These are phyloP conservation scores for Cosmorhoe ocellata DNA, from an alignment of 2,888 invertebrate genomes.

Conservation along the genomic window DNA sequence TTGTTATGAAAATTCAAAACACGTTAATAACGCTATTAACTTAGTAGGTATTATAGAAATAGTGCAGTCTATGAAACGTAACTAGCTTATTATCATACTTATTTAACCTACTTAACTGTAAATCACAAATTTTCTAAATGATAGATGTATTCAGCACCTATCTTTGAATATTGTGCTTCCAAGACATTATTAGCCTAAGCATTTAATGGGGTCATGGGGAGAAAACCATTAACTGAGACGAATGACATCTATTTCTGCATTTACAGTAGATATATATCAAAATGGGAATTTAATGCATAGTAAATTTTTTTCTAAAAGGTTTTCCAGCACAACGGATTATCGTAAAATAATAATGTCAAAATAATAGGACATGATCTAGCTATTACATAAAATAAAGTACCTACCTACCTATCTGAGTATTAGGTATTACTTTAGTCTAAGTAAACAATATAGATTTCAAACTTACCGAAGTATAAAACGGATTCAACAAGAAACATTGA, in stretches of 20 bases:
- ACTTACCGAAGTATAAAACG: slow-evolving; percentile 40
- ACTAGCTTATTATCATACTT: slow-evolving; percentile 29
- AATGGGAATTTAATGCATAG: not conserved
- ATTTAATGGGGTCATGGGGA: not conserved
- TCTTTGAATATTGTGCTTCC: slow-evolving; percentile 30
- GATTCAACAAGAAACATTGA: slow-evolving; percentile 64
- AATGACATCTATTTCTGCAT: not conserved
- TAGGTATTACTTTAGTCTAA: slow-evolving; percentile 13
- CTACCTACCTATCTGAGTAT: not conserved
- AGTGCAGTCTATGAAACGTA: slow-evolving; percentile 36
- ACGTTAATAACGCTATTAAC: not conserved
- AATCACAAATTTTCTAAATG: slow-evolving; percentile 36
- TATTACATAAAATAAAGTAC: too few species aligned
- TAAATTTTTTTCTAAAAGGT: too few species aligned
- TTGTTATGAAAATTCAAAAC: slow-evolving; percentile 5
- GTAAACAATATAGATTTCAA: slow-evolving; percentile 23
- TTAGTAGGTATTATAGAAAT: slow-evolving; percentile 17
- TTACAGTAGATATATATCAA: too few species aligned
- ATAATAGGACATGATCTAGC: too few species aligned
- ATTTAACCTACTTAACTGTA: slow-evolving; percentile 32
- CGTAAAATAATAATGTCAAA: too few species aligned
- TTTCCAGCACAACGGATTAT: too few species aligned
- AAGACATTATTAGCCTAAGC: slow-evolving; percentile 9
- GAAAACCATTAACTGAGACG: not conserved
- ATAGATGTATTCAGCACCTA: slow-evolving; percentile 31